These are phyloP conservation scores for Tanytarsus gracilentus DNA, from an alignment of 2,888 invertebrate species.

Conservation along the genomic window DNA sequence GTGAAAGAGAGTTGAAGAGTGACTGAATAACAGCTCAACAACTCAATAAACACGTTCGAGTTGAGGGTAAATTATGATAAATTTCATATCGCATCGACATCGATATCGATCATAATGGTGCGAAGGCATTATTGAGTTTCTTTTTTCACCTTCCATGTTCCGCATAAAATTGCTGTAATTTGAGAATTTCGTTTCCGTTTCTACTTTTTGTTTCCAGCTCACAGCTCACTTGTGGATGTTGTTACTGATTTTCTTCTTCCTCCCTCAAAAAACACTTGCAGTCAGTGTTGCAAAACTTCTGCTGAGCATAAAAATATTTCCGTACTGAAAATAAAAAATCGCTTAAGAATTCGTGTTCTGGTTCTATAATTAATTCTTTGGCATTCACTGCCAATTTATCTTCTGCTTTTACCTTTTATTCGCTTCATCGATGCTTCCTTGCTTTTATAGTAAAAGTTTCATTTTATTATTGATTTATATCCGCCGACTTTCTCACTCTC, in stretches of 20 bases:
- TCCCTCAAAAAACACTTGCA: too few relatives aligned
- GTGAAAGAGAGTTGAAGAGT: background rate
- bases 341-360: conserved; percentile 1
- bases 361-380: background rate
- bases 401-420: background rate
- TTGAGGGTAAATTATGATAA: too few relatives aligned
- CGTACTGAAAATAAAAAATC: background rate
- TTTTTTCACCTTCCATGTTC: too few relatives aligned
- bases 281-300: too few relatives aligned
- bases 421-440: conserved; percentile 4
- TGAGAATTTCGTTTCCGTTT: too few relatives aligned
- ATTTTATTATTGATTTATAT: conserved; percentile 3
- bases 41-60: background rate
- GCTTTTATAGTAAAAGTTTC: conserved; percentile 5
- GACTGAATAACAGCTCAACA: background rate
- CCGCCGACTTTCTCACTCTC: background rate
- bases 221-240: too few relatives aligned
- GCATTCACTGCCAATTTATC: background rate
- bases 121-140: too few relatives aligned
- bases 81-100: too few relatives aligned
- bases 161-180: too few relatives aligned
- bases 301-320: background rate
- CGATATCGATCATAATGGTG: too few relatives aligned
- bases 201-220: too few relatives aligned
- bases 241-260: too few relatives aligned